Conservation (phyloP, 1,140 invertebrate species). For the Drosophila truncata region DNA sequence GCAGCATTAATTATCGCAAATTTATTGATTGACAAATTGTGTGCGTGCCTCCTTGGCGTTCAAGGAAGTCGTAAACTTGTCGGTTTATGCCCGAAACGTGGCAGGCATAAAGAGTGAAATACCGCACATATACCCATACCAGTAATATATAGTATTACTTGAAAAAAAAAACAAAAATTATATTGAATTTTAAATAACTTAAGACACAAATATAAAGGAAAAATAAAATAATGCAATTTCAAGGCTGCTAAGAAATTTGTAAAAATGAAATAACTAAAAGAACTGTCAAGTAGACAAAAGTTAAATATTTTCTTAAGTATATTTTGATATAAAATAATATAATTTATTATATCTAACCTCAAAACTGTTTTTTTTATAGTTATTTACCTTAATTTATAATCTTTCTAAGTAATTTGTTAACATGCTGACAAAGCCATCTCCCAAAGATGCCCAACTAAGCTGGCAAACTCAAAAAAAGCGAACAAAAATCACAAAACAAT, state of each 20-base stretch:
- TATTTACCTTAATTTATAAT: not conserved
- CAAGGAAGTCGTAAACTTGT: slow-evolving; percentile 63
- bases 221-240: not conserved
- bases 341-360: too few species aligned
- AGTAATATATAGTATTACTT: not conserved
- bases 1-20: slow-evolving; percentile 79
- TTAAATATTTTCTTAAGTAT: not conserved
- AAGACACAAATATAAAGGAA: too few species aligned
- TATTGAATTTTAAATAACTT: not conserved
- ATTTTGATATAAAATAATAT: too few species aligned
- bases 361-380: too few species aligned
- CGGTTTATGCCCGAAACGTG: slow-evolving; percentile 74
- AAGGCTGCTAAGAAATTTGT: not conserved
- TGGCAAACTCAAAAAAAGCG: slow-evolving; percentile 17
- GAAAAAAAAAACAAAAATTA: not conserved
- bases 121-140: not conserved
- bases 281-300: not conserved
- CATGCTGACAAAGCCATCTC: slow-evolving; percentile 10
- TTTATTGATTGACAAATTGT: slow-evolving; percentile 83
- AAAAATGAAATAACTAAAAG: not conserved
- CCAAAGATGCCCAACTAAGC: slow-evolving; percentile 11
- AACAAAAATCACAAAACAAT: slow-evolving; percentile 42
- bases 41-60: slow-evolving; percentile 62
- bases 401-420: slow-evolving; percentile 13
- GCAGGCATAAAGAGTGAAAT: slow-evolving; percentile 58